A percentile compares a stretch with the other conserved stretches of the same genome.
These are phyloP conservation scores for Venusia cambrica DNA, from an alignment of 2,888 invertebrate genomes.

Conservation along the genomic window DNA sequence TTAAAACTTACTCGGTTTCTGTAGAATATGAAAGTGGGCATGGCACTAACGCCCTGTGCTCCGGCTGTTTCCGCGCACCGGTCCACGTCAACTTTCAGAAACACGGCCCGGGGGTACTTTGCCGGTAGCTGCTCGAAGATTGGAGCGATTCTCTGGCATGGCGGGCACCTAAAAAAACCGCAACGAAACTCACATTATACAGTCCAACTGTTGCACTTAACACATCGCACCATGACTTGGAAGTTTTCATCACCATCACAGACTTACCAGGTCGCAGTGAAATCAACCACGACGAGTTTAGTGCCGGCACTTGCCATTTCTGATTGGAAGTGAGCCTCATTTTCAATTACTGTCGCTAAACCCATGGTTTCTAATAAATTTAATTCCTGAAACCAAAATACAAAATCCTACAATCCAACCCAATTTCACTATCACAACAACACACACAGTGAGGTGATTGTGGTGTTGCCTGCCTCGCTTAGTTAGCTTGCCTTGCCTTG, in stretches of 20 bases:
- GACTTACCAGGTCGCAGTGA: constrained; percentile 94
- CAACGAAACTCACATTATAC: too few relatives aligned
- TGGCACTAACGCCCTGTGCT: constrained; percentile 93
- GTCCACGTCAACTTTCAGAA: constrained; percentile 97
- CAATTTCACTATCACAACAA: too few relatives aligned
- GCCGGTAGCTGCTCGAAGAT: constrained; percentile 93
- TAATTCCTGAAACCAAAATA: constrained; percentile 27
- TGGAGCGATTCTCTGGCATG: constrained; percentile 97
- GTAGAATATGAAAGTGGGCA: constrained; percentile 99
- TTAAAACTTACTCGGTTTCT: constrained; percentile 84
- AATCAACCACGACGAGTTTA: constrained; percentile 96
- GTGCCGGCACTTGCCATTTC: constrained; percentile 92
- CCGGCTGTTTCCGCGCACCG: constrained; percentile 94
- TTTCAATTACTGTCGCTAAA: constrained; percentile 83
- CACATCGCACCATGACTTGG: constrained; percentile 66
- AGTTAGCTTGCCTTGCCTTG: too few relatives aligned
- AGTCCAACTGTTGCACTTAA: constrained; percentile 24
- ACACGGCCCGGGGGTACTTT: constrained; percentile 93
- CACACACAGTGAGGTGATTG: too few relatives aligned
- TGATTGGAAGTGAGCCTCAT: constrained; percentile 90
- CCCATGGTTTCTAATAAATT: constrained; percentile 62
- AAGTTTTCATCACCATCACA: constrained; percentile 53
- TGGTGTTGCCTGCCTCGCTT: too few relatives aligned
- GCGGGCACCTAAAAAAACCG: constrained; percentile 90
- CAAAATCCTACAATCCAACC: too few relatives aligned